These are phyloP conservation scores for Phortica variegata DNA, from an alignment of 1,140 invertebrate species.

Conservation along the genomic window DNA sequence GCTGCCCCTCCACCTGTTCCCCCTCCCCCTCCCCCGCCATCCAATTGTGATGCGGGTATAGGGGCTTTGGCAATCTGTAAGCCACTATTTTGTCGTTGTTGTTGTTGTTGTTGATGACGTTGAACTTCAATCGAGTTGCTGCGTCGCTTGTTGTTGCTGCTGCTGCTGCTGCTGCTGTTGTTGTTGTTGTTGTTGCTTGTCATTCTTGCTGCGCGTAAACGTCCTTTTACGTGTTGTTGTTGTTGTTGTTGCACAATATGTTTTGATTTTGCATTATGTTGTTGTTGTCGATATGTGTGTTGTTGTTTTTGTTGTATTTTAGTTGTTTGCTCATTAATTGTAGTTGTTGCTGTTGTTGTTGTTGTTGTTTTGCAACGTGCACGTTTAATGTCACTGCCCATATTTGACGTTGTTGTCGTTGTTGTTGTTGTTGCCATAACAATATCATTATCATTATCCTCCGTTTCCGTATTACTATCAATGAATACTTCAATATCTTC, in stretches of 20 bases:
- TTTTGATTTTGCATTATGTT: too few relatives aligned
- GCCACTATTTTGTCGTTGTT: constrained; percentile 7
- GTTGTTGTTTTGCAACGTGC: constrained; percentile 7
- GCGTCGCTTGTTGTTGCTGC: neutral
- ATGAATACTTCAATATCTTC: constrained; percentile 50
- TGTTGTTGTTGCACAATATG: constrained; percentile 2
- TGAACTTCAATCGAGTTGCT: neutral
- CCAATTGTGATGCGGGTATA: constrained; percentile 31
- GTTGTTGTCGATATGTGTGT: neutral
- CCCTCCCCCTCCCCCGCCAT: neutral
- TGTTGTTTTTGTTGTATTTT: constrained; percentile 7
- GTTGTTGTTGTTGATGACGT: neutral
- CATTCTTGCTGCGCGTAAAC: neutral
- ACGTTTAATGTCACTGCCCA: neutral
- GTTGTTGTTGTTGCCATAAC: constrained; percentile 6
- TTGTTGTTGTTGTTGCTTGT: constrained; percentile 5
- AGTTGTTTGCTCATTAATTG: neutral
- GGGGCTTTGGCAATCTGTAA: constrained; percentile 38
- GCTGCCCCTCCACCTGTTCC: constrained; percentile 2
- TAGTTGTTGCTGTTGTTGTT: constrained; percentile 1
- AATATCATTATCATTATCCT: constrained; percentile 53
- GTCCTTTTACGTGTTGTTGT: too few relatives aligned
- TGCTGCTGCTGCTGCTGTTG: constrained; percentile 2
- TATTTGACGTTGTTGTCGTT: neutral
- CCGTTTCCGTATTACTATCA: constrained; percentile 53